These are phyloP conservation scores for Platysteira castanea DNA, from an alignment of 2,113 vertebrate genomes.

Conservation along the genomic window DNA sequence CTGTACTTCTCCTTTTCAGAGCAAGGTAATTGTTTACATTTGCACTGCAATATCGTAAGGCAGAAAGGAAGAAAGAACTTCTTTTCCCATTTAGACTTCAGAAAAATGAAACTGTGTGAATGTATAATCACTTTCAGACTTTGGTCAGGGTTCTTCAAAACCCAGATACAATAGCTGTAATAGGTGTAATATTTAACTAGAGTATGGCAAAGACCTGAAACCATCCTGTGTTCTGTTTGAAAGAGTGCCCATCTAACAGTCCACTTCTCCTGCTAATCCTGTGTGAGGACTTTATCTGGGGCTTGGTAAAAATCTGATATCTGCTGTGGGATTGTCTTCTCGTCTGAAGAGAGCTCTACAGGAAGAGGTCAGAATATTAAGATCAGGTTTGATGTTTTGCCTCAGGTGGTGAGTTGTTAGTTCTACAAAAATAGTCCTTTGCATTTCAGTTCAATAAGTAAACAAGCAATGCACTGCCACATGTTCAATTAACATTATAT, in stretches of 20 bases:
- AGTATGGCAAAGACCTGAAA: neutral
- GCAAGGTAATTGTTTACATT: neutral
- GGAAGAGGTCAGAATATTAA: neutral
- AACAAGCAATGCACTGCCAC: rapidly evolving
- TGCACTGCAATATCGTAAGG: neutral
- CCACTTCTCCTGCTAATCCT: neutral
- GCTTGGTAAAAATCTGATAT: neutral
- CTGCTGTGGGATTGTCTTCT: neutral
- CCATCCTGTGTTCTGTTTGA: neutral
- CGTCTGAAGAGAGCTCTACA: neutral
- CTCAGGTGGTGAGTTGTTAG: neutral
- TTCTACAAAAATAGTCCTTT: neutral
- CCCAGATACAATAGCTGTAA: neutral
- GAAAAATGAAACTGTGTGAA: neutral
- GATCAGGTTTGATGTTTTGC: neutral
- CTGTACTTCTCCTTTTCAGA: neutral
- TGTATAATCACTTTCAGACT: neutral
- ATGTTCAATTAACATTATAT: neutral
- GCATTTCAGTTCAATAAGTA: neutral
- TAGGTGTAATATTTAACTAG: neutral
- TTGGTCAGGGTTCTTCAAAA: neutral
- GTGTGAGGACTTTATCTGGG: neutral
- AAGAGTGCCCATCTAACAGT: neutral
- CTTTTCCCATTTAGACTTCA: neutral
- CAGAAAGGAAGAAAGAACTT: neutral